Evolutionary conservation across 35 echinoderm and acorn worm species (phyloP), one percentile per base, ranked within the genome.

Genomic region (Diadema setosum): DNA sequence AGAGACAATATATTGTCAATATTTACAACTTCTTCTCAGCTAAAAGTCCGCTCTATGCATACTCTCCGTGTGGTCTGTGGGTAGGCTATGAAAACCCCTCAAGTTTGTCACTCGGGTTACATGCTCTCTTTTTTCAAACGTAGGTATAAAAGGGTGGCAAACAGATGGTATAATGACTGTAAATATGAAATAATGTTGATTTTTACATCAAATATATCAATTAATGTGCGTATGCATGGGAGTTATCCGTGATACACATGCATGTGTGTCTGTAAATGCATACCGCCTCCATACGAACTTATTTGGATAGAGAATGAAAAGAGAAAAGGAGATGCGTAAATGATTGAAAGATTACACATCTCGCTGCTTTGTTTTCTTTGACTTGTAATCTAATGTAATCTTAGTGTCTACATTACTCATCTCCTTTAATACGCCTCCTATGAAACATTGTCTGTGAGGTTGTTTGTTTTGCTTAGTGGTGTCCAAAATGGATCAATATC

Each of bases 401-500:
- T 33, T 34, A 8, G 63, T 12, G 29, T 25, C 63, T 12, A 67
- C 27, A 65, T 12, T 65, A n/a, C n/a, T n/a, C n/a, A n/a, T n/a
- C n/a, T n/a, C n/a, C n/a, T 23, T 5, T 12, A 65, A 33, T 31
- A 33, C 30, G 37, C 63, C 30, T 67, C 63, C 37, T 67, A 8
- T 67, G 30, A 15, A 67, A 67, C 27, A 33, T 67, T 67, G 63
- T 29, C 37, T 34, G 30, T 31, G 25, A 29, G 63, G 63, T 14
- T 67, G 63, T 67, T 67, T 67, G 63, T 67, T 67, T 67, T 67
- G 63, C 27, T 67, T 34, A 8, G 29, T 33, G 37, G 63, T 67
- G 63, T 67, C 63, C 63, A 34, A 67, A 67, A 67, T 67, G 63
- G 63, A 67, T 67, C 63, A 34, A 67, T 67, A 67, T 31, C 63